Percentiles rank a stretch among this genome's conserved stretches.
phyloP scores from a whole-genome alignment of 2,113 vertebrate genomes.

The Corythornis vintsioides region DNA sequence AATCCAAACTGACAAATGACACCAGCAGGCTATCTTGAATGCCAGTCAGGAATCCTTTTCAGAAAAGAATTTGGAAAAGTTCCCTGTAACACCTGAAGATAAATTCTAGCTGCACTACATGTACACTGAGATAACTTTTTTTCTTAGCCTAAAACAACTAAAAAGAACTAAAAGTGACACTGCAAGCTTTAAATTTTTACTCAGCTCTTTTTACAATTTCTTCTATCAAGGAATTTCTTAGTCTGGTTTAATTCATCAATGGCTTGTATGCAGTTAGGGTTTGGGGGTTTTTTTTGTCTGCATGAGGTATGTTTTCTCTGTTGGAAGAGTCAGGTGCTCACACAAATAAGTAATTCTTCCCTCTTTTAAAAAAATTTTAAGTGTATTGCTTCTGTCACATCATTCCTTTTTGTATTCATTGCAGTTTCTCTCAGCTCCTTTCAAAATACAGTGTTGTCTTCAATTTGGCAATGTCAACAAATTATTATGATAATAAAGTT shows the following conservation, averaged over 20 bases:
- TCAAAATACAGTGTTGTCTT: background rate
- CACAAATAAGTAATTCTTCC: background rate
- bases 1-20: constrained; percentile 24
- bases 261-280: background rate
- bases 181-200: background rate
- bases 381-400: background rate
- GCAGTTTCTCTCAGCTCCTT: background rate
- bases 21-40: background rate
- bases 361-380: background rate
- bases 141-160: background rate
- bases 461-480: background rate
- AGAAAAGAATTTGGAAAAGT: background rate
- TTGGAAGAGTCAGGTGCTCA: background rate
- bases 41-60: background rate
- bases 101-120: background rate
- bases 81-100: background rate
- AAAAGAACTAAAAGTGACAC: background rate
- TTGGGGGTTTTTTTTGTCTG: background rate
- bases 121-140: background rate
- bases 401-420: background rate
- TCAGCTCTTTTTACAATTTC: background rate
- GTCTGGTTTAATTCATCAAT: background rate
- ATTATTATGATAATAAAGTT: background rate
- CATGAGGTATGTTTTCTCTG: background rate
- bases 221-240: background rate